Percentiles rank a stretch among this genome's conserved stretches.
These are phyloP conservation scores for Parnassius apollo DNA, from an alignment of 2,888 invertebrate species.

Conservation along the genomic window DNA sequence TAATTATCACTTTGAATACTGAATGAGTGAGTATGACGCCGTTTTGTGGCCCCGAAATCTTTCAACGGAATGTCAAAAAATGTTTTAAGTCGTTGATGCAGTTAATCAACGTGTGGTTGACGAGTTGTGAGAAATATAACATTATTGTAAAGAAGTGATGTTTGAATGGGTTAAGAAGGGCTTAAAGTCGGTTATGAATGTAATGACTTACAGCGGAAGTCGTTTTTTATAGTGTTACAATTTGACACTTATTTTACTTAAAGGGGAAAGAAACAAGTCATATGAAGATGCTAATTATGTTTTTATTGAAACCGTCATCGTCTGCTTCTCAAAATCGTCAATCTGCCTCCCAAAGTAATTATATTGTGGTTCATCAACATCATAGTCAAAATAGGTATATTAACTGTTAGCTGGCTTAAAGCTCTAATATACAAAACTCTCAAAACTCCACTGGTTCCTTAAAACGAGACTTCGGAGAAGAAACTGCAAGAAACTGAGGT, in stretches of 20 bases:
- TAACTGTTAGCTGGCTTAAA: too few relatives aligned
- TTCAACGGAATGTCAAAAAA: constrained; percentile 7
- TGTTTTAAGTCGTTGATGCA: not conserved
- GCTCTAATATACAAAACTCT: too few relatives aligned
- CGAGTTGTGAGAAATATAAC: not conserved
- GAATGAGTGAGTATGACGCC: not conserved
- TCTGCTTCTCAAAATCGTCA: too few relatives aligned
- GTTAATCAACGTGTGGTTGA: not conserved
- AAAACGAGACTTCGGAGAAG: too few relatives aligned
- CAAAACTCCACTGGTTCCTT: too few relatives aligned
- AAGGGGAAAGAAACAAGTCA: too few relatives aligned
- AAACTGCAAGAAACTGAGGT: too few relatives aligned
- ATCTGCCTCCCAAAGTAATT: too few relatives aligned
- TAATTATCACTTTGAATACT: not conserved
- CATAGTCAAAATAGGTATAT: too few relatives aligned
- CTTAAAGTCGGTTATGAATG: not conserved
- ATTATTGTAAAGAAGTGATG: not conserved
- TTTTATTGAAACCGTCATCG: too few relatives aligned
- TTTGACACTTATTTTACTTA: not conserved
- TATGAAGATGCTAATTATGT: too few relatives aligned
- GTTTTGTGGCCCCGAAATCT: not conserved
- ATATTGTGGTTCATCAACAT: too few relatives aligned
- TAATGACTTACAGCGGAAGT: not conserved
- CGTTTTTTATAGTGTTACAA: not conserved
- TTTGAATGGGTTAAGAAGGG: constrained; percentile 1